Base-by-base conservation (phyloP, 2,113 vertebrate genomes). In the Tachysurus fulvidraco region DNA sequence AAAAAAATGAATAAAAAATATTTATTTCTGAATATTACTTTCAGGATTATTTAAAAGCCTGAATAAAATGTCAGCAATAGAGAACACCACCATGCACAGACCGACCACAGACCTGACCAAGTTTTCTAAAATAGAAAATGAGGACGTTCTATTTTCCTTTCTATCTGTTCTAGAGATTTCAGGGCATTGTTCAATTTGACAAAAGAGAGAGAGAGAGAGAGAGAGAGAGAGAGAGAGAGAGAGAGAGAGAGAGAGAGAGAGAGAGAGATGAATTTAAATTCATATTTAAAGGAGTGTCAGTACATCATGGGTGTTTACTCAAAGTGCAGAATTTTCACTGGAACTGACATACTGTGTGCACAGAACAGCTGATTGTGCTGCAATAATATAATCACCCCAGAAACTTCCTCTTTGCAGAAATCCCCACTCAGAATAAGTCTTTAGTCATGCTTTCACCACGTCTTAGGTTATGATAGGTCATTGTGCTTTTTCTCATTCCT, bases 151-250 rank as follows among this genome's bases (percentile, higher is more conserved):
- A 73, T 83, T 85, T 90, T 78, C 36, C 46, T 50, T 3, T 78
- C 74, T 86, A 85, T 87, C 83, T 87, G 64, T 85, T 62, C 86
- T 86, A 41, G 41, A 78, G 46, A 54, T 46, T 44, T 46, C 21
- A 74, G 90, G 90, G 30, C 83, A 79, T 11, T 73, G 89, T 85
- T 90, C 83, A 91, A 89, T 91, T 89, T 52, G 46, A 67, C 17
- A 28, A 69, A 69, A 23, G 11, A 65, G 13, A 65, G 12, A 28
- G 28, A 67, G 28, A n/a, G n/a, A n/a, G n/a, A n/a, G n/a, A 67
- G 23, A 28, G 25, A 64, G 60, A 11, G 23, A 11, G 23, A 25
- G 21, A 25, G 59, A 23, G 59, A 28, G 28, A 17, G 67, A 69
- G 16, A 19, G 67, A 71, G 67, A 71, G 67, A 41, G 67, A 71